These are phyloP conservation scores for Drosophila santomea DNA, from an alignment of 1,140 invertebrate genomes.

Conservation along the genomic window DNA sequence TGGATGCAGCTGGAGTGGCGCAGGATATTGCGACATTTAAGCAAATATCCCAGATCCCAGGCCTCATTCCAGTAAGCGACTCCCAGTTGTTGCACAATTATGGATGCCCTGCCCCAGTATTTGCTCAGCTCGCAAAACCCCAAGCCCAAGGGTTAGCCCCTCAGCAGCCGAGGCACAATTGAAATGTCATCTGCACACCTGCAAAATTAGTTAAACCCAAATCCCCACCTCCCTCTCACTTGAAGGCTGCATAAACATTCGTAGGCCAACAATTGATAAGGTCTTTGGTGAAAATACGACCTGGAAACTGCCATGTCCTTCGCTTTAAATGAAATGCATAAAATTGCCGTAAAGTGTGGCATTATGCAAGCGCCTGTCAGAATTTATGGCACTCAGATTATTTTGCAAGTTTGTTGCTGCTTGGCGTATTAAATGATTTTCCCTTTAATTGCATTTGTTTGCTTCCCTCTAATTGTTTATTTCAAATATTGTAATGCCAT, in stretches of 20 bases:
- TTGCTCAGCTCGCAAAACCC: background rate
- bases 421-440: slow-evolving; percentile 12
- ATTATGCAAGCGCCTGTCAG: slow-evolving; percentile 28
- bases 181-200: slow-evolving; percentile 49
- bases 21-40: slow-evolving; percentile 65
- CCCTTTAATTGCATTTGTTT: slow-evolving; percentile 10
- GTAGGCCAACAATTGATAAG: slow-evolving; percentile 25
- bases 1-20: slow-evolving; percentile 18
- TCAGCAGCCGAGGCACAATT: slow-evolving; percentile 16
- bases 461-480: slow-evolving; percentile 4
- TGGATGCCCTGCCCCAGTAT: slow-evolving; percentile 13
- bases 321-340: slow-evolving; percentile 53
- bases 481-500: background rate
- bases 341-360: slow-evolving; percentile 36
- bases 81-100: slow-evolving; percentile 57
- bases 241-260: slow-evolving; percentile 6
- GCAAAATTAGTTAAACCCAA: slow-evolving; percentile 48
- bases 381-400: slow-evolving; percentile 38
- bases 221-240: background rate
- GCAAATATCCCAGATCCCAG: slow-evolving; percentile 51
- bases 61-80: slow-evolving; percentile 62
- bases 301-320: slow-evolving; percentile 5
- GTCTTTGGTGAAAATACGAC: slow-evolving; percentile 8
- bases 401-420: background rate
- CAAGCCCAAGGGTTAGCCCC: slow-evolving; percentile 9